phyloP scores from a whole-genome alignment of 2,797 vertebrate species.

The Malacoraja senta region DNA sequence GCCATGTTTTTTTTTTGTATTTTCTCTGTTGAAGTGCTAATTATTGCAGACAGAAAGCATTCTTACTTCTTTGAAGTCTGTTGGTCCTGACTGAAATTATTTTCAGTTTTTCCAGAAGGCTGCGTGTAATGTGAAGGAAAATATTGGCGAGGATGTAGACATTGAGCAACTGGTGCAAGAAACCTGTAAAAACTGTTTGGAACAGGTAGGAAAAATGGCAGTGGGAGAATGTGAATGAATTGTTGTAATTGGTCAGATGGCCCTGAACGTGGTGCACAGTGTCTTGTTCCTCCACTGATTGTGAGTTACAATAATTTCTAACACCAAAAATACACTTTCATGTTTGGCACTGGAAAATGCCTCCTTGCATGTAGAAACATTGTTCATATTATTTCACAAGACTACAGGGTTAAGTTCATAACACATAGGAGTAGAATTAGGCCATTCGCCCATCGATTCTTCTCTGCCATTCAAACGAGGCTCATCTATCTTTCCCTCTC shows the following conservation, averaged over 20 bases:
- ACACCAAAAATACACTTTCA: not conserved
- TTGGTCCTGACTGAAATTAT: not conserved
- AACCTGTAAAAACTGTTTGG: slow-evolving; percentile 79
- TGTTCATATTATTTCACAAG: not conserved
- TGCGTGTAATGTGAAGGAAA: slow-evolving; percentile 82
- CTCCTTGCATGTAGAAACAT: not conserved
- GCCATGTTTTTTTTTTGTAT: not conserved
- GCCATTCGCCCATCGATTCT: too few species aligned
- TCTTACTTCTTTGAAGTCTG: not conserved
- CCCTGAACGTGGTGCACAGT: too few species aligned
- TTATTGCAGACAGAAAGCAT: not conserved
- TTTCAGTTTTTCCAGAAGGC: slow-evolving; percentile 87
- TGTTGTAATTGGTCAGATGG: not conserved
- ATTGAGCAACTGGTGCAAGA: slow-evolving; percentile 83
- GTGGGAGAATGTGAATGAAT: not conserved
- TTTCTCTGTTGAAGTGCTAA: not conserved
- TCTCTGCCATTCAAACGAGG: too few species aligned
- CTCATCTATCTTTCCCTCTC: too few species aligned
- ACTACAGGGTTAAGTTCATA: not conserved
- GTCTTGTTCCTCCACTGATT: not conserved
- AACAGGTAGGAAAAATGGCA: slow-evolving; percentile 63
- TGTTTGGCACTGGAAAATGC: not conserved
- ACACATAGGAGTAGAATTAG: too few species aligned
- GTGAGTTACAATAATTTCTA: not conserved
- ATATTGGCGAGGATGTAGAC: slow-evolving; percentile 79